Base-by-base conservation (phyloP, 2,888 invertebrate genomes). In the Tubulanus polymorphus region DNA sequence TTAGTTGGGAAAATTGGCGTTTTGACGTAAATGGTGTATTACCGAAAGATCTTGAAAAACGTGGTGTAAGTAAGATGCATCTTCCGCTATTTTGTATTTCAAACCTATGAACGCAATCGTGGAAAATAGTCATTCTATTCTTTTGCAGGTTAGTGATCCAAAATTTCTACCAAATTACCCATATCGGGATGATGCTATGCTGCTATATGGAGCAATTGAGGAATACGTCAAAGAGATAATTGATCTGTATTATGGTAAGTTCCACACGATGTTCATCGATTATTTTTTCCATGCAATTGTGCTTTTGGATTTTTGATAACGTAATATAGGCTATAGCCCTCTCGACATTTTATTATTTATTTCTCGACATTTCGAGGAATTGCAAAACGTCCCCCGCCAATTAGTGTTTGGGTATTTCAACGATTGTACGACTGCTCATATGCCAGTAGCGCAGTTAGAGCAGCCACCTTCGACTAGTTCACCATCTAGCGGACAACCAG, bases 151-250 rank as follows among this genome's bases (percentile, higher is more conserved):
- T 29, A 55, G 69, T 12, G 76, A 80, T 60, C 63, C 65, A 8
- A 66, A 73, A 10, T 65, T 80, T 8, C 61, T 81, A 23, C 79
- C 80, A 5, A 70, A 78, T 53, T 81, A 81, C 67, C 77, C 78
- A 35, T 81, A 80, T 72, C 64, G 81, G 56, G 80, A 81, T 56
- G 81, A 82, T 65, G 81, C 79, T 1, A 53, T 79, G 26, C 63
- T 76, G 0, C 59, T 81, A 28, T 78, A 79, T 61, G 59, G 74
- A n/a, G 75, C 76, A 37, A 80, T 82, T 48, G 67, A 74, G 45
- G 72, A 65, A 57, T 82, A 81, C 63, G 79, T 80, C 46, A 67
- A 64, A 26, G 72, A 74, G 60, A 72, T 81, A 55, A 72, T 81
- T 8, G 66, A 73, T 5, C 65, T 78, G 23, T 77, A 79, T 63